These are phyloP conservation scores for Ceramica pisi DNA, from an alignment of 2,888 invertebrate genomes.

Conservation along the genomic window DNA sequence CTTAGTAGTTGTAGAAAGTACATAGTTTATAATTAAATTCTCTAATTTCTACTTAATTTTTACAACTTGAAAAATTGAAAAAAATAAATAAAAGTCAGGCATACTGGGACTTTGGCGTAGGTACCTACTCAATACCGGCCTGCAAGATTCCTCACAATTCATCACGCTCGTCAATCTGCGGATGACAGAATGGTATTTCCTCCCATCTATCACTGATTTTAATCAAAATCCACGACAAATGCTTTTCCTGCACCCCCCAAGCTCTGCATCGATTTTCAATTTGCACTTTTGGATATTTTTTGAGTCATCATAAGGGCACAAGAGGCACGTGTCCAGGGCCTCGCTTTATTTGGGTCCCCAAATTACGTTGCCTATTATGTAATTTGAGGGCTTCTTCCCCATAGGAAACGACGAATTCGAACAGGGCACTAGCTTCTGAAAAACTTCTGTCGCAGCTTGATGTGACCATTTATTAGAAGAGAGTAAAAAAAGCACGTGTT, in stretches of 20 bases:
- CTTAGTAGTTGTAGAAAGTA: too few species aligned
- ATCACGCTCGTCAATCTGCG: constrained; percentile 27
- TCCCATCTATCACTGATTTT: constrained; percentile 23
- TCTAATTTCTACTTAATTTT: background rate
- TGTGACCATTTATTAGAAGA: too few species aligned
- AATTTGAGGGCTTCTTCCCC: too few species aligned
- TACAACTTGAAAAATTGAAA: background rate
- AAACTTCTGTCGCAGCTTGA: too few species aligned
- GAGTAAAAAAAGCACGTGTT: too few species aligned
- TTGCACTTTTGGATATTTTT: background rate
- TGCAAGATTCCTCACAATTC: constrained; percentile 20
- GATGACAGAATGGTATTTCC: constrained; percentile 36
- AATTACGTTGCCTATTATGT: too few species aligned
- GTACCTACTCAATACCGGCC: background rate
- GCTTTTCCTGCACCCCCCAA: background rate
- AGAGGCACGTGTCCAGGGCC: too few species aligned
- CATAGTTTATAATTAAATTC: too few species aligned
- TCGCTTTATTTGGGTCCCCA: too few species aligned
- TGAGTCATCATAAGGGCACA: background rate
- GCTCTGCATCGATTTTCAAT: constrained; percentile 6
- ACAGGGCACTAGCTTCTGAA: too few species aligned
- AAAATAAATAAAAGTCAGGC: background rate
- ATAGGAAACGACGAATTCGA: too few species aligned
- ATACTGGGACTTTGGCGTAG: background rate
- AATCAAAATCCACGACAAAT: constrained; percentile 17